Evolutionary conservation across 2,113 vertebrate species (phyloP).

Genomic region (Hippocampus guttulatus): DNA sequence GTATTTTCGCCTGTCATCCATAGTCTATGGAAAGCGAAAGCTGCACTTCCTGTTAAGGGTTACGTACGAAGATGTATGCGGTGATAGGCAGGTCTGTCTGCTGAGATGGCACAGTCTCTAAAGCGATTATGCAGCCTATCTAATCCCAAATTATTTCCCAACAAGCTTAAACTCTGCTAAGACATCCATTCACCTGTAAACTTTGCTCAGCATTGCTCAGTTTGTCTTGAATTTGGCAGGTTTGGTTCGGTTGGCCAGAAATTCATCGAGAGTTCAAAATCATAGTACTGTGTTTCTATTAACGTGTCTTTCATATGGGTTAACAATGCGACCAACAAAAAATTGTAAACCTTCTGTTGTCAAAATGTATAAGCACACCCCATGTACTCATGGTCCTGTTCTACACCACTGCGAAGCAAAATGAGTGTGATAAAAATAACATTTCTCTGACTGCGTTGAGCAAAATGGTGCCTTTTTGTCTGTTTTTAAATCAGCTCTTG

Average conservation of each 20-base stretch:
- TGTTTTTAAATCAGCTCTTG: background rate
- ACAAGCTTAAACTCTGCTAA: conserved; percentile 78
- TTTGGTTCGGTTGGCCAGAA: conserved; percentile 12
- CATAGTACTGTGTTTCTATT: too few species aligned
- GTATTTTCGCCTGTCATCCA: conserved; percentile 30
- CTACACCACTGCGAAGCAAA: background rate
- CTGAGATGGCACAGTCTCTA: conserved; percentile 88
- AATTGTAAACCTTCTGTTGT: background rate
- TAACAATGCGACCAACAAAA: background rate
- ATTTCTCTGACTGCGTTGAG: too few species aligned
- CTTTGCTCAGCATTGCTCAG: conserved; percentile 66
- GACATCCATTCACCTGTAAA: conserved; percentile 75
- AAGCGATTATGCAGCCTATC: conserved; percentile 86
- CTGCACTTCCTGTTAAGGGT: conserved; percentile 33
- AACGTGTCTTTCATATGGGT: background rate
- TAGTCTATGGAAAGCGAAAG: conserved; percentile 38
- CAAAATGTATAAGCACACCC: too few species aligned
- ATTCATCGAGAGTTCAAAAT: background rate
- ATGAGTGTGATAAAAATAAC: background rate
- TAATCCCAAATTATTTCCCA: conserved; percentile 92
- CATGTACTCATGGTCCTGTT: background rate
- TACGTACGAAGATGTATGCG: conserved; percentile 42
- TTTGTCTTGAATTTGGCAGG: conserved; percentile 23
- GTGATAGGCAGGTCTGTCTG: conserved; percentile 69
- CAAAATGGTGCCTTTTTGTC: background rate